Conservation (phyloP, 2,888 invertebrate genomes). For the Nudaria mundana region DNA sequence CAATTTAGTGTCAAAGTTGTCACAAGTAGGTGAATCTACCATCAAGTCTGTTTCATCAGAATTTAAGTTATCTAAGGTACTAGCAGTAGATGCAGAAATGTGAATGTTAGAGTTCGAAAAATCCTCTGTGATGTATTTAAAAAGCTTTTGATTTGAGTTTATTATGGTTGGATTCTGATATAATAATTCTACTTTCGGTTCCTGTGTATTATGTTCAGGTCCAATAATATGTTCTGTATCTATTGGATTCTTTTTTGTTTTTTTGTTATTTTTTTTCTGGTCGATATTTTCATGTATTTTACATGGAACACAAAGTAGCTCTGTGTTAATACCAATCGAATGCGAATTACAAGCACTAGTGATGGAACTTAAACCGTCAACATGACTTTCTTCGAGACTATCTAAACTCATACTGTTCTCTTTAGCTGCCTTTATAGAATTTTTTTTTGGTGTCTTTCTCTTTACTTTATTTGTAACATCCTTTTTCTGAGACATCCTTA, state of each 20-base stretch:
- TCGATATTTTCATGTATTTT: constrained; percentile 58
- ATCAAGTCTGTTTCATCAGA: constrained; percentile 27
- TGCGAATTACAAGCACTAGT: constrained; percentile 41
- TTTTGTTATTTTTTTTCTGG: constrained; percentile 35
- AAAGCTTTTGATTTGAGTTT: constrained; percentile 46
- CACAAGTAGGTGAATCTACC: constrained; percentile 16
- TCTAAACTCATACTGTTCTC: constrained; percentile 68
- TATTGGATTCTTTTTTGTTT: constrained; percentile 11
- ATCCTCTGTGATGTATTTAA: constrained; percentile 35
- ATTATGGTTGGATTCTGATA: constrained; percentile 63
- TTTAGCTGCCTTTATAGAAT: constrained; percentile 37
- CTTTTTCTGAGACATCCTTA: constrained; percentile 18
- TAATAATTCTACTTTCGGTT: constrained; percentile 56
- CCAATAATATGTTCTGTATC: constrained; percentile 18
- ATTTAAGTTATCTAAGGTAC: constrained; percentile 32
- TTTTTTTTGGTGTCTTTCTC: constrained; percentile 22
- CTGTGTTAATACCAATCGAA: constrained; percentile 64
- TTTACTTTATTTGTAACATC: constrained; percentile 21
- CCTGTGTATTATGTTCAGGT: constrained; percentile 15
- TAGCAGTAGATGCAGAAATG: constrained; percentile 24
- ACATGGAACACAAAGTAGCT: constrained; percentile 66
- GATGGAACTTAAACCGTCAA: constrained; percentile 17
- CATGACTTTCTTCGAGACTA: constrained; percentile 54
- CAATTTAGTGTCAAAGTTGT: constrained; percentile 11
- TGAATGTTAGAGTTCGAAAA: constrained; percentile 29